A percentile compares a stretch with the other conserved stretches of the same genome.
Conservation (phyloP, 2,797 vertebrate genomes). For the Eleutherodactylus coqui region DNA sequence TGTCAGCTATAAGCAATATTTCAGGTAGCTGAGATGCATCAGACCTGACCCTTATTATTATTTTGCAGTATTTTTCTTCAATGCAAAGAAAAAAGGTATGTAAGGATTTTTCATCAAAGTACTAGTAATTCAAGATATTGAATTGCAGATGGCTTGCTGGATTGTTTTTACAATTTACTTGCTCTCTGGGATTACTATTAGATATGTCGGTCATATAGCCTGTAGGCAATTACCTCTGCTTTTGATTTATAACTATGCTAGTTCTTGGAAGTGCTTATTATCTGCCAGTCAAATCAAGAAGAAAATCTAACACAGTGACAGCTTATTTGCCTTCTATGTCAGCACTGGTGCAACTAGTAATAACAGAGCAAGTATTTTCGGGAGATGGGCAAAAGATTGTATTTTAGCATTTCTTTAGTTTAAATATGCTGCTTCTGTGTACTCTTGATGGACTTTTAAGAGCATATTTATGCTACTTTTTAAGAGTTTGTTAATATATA, state of each 20-base stretch:
- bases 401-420: not conserved
- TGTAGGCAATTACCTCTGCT: not conserved
- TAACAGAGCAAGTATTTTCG: not conserved
- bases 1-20: not conserved
- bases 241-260: slow-evolving; percentile 26
- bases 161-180: not conserved
- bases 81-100: not conserved
- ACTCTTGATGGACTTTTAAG: not conserved
- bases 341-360: not conserved
- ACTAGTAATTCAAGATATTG: not conserved
- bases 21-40: not conserved
- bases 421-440: not conserved
- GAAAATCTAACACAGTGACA: not conserved
- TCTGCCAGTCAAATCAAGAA: not conserved
- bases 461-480: not conserved
- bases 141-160: not conserved
- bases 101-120: not conserved
- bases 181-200: slow-evolving; percentile 3
- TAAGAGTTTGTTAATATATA: too few relatives aligned
- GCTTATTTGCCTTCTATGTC: not conserved
- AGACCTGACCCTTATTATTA: not conserved
- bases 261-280: slow-evolving; percentile 2
- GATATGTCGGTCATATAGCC: not conserved
- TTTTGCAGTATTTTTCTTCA: slow-evolving; percentile 12
- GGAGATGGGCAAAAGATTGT: not conserved